A percentile compares a stretch with the other conserved stretches of the same genome.
phyloP scores from a whole-genome alignment of 2,797 vertebrate genomes.

The Eutrigla gurnardus region DNA sequence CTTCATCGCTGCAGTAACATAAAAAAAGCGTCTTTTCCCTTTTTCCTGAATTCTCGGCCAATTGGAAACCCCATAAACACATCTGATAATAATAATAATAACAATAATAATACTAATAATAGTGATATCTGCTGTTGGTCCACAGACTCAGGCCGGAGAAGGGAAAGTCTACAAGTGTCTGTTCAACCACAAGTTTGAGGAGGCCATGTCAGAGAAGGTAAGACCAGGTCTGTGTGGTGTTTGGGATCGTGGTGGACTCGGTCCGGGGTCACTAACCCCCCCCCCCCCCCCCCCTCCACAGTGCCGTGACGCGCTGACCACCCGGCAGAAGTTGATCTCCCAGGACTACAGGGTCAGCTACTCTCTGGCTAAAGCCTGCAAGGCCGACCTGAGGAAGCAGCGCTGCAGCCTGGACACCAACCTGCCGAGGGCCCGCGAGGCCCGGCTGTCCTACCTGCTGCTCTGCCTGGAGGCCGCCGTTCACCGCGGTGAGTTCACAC shows the following conservation, averaged over 20 bases:
- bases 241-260: neutral
- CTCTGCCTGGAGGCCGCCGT: slow-evolving; percentile 95
- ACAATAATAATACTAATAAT: too few relatives aligned
- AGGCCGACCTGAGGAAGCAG: slow-evolving; percentile 93
- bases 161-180: slow-evolving; percentile 97
- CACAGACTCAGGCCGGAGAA: slow-evolving; percentile 93
- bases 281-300: slow-evolving; percentile 46
- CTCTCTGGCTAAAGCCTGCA: slow-evolving; percentile 95
- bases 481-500: slow-evolving; percentile 86
- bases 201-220: slow-evolving; percentile 95
- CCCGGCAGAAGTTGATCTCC: slow-evolving; percentile 95
- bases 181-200: slow-evolving; percentile 98
- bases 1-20: neutral
- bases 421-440: slow-evolving; percentile 91
- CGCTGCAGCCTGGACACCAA: slow-evolving; percentile 93
- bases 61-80: too few relatives aligned
- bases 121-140: neutral
- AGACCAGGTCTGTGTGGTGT: neutral
- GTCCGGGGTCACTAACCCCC: neutral
- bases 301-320: slow-evolving; percentile 94
- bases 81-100: too few relatives aligned
- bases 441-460: slow-evolving; percentile 92
- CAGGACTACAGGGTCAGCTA: slow-evolving; percentile 98
- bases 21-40: neutral
- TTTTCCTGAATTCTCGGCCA: neutral